A percentile compares a stretch with the other conserved stretches of the same genome.
phyloP scores from a whole-genome alignment of 2,113 vertebrate species.

The Passerina amoena region DNA sequence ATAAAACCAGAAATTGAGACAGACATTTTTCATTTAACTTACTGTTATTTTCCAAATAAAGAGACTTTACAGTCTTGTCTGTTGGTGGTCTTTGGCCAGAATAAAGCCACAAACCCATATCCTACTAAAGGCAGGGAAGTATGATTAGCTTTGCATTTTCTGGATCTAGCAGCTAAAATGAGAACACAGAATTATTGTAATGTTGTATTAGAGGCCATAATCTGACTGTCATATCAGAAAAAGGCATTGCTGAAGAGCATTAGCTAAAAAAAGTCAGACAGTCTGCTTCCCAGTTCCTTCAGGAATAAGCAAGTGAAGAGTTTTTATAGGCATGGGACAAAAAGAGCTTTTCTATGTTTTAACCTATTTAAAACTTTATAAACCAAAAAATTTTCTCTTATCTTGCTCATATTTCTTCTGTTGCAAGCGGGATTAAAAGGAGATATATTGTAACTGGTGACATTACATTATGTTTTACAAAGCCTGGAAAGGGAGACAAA shows the following conservation, averaged over 20 bases:
- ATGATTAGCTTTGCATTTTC: neutral
- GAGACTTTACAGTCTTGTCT: neutral
- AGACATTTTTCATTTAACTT: neutral
- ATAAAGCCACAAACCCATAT: neutral
- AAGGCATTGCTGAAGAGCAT: neutral
- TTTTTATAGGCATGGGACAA: neutral
- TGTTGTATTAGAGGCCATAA: neutral
- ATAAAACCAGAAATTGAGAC: neutral
- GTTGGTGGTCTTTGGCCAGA: neutral
- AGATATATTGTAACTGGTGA: neutral
- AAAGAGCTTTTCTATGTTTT: neutral
- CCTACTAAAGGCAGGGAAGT: neutral
- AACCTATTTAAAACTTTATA: neutral
- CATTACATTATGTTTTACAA: neutral
- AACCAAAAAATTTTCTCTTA: neutral
- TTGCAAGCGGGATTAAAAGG: neutral
- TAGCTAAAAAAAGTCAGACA: neutral
- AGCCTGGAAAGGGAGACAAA: neutral
- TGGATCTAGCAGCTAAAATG: neutral
- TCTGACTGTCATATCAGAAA: neutral
- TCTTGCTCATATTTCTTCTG: neutral
- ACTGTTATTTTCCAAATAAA: neutral
- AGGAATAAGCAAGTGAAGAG: neutral
- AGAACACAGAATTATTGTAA: neutral
- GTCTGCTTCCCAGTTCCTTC: neutral